Conservation (phyloP, 2,888 invertebrate species). For the Eulithis testata region DNA sequence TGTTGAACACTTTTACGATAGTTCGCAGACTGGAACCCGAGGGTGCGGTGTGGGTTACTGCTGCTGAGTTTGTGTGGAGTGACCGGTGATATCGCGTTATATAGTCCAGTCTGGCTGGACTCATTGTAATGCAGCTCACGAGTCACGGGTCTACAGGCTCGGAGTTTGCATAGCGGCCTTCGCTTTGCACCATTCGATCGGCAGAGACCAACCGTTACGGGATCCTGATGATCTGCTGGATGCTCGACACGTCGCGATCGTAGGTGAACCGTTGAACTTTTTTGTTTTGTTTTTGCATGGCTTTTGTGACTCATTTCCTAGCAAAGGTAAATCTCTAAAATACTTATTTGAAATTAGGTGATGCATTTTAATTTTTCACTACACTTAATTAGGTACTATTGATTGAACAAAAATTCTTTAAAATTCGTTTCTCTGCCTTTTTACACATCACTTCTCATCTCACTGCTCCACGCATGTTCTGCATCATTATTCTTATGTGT, state of each 20-base stretch:
- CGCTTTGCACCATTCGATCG: conserved; percentile 70
- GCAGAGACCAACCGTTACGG: conserved; percentile 71
- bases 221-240: conserved; percentile 60
- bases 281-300: conserved; percentile 56
- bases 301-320: conserved; percentile 34
- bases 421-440: conserved; percentile 14
- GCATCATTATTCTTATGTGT: not conserved
- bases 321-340: too few relatives aligned
- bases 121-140: conserved; percentile 77
- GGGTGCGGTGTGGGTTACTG: conserved; percentile 61
- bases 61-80: conserved; percentile 61
- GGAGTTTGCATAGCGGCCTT: conserved; percentile 58
- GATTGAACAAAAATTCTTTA: not conserved
- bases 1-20: conserved; percentile 47
- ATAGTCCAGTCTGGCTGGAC: conserved; percentile 69
- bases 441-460: conserved; percentile 5
- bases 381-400: too few relatives aligned
- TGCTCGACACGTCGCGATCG: conserved; percentile 64
- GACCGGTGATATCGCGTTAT: conserved; percentile 62
- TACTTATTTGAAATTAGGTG: too few relatives aligned
- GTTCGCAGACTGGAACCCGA: conserved; percentile 48
- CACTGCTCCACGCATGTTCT: conserved; percentile 7
- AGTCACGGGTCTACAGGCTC: conserved; percentile 7
- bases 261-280: conserved; percentile 61
- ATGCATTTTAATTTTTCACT: not conserved